Evolutionary conservation across 2,113 vertebrate genomes (phyloP).

Genomic region (Triplophysa dalaica): DNA sequence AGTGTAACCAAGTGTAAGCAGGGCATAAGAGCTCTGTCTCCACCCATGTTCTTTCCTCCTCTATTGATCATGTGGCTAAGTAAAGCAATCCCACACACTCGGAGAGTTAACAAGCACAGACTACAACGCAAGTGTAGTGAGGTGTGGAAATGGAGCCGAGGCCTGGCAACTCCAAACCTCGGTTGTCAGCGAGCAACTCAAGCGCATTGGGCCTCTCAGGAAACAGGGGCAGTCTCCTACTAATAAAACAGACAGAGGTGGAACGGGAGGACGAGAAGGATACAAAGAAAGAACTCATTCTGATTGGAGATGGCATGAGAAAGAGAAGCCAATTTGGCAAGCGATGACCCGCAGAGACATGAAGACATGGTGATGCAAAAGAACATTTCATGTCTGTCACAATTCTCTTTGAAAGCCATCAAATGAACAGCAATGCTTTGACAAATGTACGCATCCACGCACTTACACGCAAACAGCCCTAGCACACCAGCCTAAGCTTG

Average conservation of each 20-base stretch:
- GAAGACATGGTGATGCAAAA: neutral
- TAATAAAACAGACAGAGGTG: conserved; percentile 30
- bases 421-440: conserved; percentile 26
- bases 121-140: neutral
- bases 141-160: conserved; percentile 9
- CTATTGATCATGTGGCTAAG: conserved; percentile 23
- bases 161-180: neutral
- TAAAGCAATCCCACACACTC: conserved; percentile 1
- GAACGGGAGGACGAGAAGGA: conserved; percentile 32
- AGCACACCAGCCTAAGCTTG: neutral
- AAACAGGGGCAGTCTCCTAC: conserved; percentile 2
- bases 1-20: no score
- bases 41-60: conserved; percentile 2
- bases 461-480: neutral
- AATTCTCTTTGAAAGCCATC: conserved; percentile 16
- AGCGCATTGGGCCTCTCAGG: conserved; percentile 12
- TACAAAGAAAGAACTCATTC: conserved; percentile 49
- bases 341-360: conserved; percentile 19
- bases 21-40: conserved; percentile 26
- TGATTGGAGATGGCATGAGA: conserved; percentile 60
- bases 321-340: conserved; percentile 17
- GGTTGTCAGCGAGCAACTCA: neutral
- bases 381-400: conserved; percentile 45
- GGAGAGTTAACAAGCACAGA: neutral
- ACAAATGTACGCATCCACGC: conserved; percentile 1